Evolutionary conservation across 1,140 invertebrate genomes (phyloP).

Genomic region (Hormaphis cornu): DNA sequence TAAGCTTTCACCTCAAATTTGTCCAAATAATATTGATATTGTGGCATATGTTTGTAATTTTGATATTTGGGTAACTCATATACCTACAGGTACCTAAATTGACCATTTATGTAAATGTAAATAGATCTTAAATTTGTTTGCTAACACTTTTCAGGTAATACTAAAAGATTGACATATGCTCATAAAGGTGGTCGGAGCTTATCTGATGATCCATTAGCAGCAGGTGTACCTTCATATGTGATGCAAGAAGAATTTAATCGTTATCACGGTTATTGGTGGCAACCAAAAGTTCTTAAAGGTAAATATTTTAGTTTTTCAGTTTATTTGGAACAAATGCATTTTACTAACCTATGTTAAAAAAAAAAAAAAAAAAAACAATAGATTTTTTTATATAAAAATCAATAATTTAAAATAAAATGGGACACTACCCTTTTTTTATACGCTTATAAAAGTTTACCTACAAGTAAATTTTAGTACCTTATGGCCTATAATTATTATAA

Average conservation of each 20-base stretch:
- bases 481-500: too few relatives aligned
- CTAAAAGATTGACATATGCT: conserved; percentile 66
- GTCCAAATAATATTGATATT: conserved; percentile 74
- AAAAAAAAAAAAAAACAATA: too few relatives aligned
- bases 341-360: not conserved
- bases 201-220: conserved; percentile 73
- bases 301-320: conserved; percentile 14
- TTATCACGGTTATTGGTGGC: conserved; percentile 97
- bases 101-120: not conserved
- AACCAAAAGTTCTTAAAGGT: conserved; percentile 59
- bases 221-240: conserved; percentile 91
- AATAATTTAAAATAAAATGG: too few relatives aligned
- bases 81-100: conserved; percentile 55
- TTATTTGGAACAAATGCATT: not conserved
- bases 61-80: conserved; percentile 82
- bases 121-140: not conserved
- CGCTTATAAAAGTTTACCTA: too few relatives aligned
- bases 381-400: too few relatives aligned
- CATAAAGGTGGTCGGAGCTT: conserved; percentile 64
- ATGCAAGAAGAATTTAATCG: conserved; percentile 97
- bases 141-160: conserved; percentile 41
- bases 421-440: too few relatives aligned
- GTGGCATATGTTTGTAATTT: conserved; percentile 82
- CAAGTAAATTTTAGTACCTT: too few relatives aligned
- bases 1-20: conserved; percentile 81